Percentiles rank a stretch among this genome's conserved stretches.
phyloP scores from a whole-genome alignment of 2,888 invertebrate species.

The Heliconius ethilla region DNA sequence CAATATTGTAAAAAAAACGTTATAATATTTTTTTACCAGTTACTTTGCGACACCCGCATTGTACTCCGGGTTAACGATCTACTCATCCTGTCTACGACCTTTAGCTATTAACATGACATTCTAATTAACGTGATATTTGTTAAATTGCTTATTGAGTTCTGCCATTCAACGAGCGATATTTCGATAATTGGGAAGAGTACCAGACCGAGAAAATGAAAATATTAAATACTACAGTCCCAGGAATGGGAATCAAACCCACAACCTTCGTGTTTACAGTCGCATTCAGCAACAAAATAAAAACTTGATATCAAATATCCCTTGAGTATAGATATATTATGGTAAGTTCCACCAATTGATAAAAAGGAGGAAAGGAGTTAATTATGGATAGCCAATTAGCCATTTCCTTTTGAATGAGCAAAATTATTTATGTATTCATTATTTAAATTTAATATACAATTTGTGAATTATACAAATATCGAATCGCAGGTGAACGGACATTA shows the following conservation, averaged over 20 bases:
- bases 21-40: background rate
- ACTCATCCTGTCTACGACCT: constrained; percentile 41
- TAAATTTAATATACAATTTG: background rate
- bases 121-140: background rate
- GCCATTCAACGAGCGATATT: too few species aligned
- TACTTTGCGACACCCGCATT: constrained; percentile 40
- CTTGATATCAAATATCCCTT: background rate
- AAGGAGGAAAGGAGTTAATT: background rate
- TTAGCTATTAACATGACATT: constrained; percentile 32
- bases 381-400: background rate
- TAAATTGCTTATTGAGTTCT: too few species aligned
- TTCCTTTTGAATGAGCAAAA: background rate
- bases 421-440: background rate
- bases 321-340: background rate
- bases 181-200: too few species aligned
- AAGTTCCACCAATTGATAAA: background rate
- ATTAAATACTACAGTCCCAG: too few species aligned
- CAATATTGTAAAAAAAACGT: background rate
- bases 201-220: too few species aligned
- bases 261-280: too few species aligned
- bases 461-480: background rate
- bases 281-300: background rate
- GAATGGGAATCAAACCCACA: too few species aligned
- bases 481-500: background rate
- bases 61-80: constrained; percentile 35